Evolutionary conservation across 2,888 invertebrate genomes (phyloP), one percentile per base, ranked within the genome.

Genomic region (Gnatocerus cornutus): DNA sequence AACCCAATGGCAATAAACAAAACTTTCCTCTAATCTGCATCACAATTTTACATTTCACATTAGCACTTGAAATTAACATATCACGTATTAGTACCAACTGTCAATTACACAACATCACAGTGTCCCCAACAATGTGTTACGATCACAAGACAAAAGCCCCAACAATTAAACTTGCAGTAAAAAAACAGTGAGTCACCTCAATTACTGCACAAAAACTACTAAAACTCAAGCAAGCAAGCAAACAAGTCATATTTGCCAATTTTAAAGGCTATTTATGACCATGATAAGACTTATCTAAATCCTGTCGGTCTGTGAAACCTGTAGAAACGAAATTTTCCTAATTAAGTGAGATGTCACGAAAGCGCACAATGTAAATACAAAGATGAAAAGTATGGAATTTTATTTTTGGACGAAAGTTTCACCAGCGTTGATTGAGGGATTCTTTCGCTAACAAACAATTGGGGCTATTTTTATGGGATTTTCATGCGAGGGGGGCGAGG

Each of bases 391-490:
- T 53, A 4, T 21, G 4, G 21, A 21, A 21, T 21, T 21, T 21
- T 21, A 30, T 56, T 56, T 29, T 52, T 30, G 16, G 27, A 12
- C 58, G 58, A 43, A 56, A 56, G 30, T 58, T 29, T 58, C 58
- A 29, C 0, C 5, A 14, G 59, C 16, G 59, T 33, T 45, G 46
- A 59, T 13, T 46, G 46, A 59, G 13, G 21, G 10, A 21, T n/a
- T 46, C 59, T 45, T 59, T 37, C 10, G 33, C 12, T 9, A 14
- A 29, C 21, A 30, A 59, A 59, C 46, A 59, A 59, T 46, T 43
- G 21, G 41, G 46, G 10, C 30, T 45, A 59, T 59, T 59, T 46
- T 59, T 29, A 43, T 39, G 43, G n/a, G 12, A 46, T 46, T 45
- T 59, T 21, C 21, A 21, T 21, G 21, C 21, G 21, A 21, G 21